These are phyloP conservation scores for Fissipunctia ypsillon DNA, from an alignment of 2,888 invertebrate species.

Conservation along the genomic window DNA sequence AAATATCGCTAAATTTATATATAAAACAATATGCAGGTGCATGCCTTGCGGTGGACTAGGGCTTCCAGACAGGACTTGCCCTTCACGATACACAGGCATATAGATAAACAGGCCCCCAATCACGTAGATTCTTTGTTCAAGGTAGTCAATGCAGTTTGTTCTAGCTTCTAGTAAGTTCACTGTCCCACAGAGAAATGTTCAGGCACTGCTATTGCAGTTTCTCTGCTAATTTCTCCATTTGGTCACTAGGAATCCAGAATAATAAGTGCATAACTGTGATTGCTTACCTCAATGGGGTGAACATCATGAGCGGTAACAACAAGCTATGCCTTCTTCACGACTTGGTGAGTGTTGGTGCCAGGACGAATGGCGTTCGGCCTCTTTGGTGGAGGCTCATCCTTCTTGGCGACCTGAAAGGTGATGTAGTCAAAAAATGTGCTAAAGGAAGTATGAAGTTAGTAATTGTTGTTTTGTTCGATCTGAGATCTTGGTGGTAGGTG, in stretches of 20 bases:
- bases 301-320: slow-evolving; percentile 99
- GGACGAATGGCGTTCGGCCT: slow-evolving; percentile 96
- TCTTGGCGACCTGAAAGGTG: slow-evolving; percentile 93
- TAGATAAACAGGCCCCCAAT: slow-evolving; percentile 87
- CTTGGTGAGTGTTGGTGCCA: slow-evolving; percentile 97
- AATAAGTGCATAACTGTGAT: not conserved
- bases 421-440: slow-evolving; percentile 35
- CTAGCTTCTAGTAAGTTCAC: not conserved
- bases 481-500: slow-evolving; percentile 90
- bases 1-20: slow-evolving; percentile 1
- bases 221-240: not conserved
- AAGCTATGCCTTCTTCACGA: slow-evolving; percentile 99
- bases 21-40: slow-evolving; percentile 91
- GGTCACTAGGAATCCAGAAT: not conserved
- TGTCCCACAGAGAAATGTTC: not conserved
- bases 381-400: slow-evolving; percentile 97
- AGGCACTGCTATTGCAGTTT: not conserved
- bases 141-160: not conserved
- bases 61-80: slow-evolving; percentile 99
- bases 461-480: slow-evolving; percentile 73
- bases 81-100: slow-evolving; percentile 98
- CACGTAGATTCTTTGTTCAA: not conserved
- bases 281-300: slow-evolving; percentile 97
- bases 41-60: slow-evolving; percentile 98
- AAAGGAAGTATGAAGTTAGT: not conserved